Evolutionary conservation across 2,888 invertebrate genomes (phyloP), one percentile per base, ranked within the genome.

Genomic region (Bedellia somnulentella): DNA sequence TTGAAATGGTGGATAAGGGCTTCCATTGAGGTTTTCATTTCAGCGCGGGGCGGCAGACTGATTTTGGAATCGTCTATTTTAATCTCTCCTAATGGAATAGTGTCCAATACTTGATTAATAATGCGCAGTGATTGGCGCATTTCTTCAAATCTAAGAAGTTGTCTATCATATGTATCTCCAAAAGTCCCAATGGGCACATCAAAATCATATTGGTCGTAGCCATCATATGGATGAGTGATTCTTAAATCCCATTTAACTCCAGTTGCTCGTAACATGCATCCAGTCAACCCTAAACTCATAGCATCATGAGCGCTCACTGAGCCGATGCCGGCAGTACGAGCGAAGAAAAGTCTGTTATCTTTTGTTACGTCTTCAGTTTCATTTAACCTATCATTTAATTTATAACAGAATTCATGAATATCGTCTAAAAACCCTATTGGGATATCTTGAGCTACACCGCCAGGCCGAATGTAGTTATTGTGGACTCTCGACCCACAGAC

Each of bases 21-120:
- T 57, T 93, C 93, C 93, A 93, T 94, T 5, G 80, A 81, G 3
- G 80, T 83, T 71, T 93, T 93, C 93, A 94, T 93, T 63, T 89
- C 87, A 2, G 60, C 64, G 38, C 92, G 76, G 21, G 63, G 79
- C 2, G 93, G 93, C 3, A 90, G 82, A 9, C 73, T 58, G 18
- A 92, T 64, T 66, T 94, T 94, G 28, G 82, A 77, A 59, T 94
- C 91, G 48, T 94, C 93, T 0, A 83, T 79, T 56, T 81, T 85
- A 22, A 87, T 68, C 54, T 89, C 88, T 1, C 91, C 92, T 13
- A 64, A 54, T 0, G 93, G 93, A 83, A 94, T 92, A 42, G 86
- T 78, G 53, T 93, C 85, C 31, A 93, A 53, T 36, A 90, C 88
- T 62, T 94, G 93, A 30, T 82, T 78, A 11, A 94, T 79, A 37